These are phyloP conservation scores for Cryptophagus acutangulus DNA, from an alignment of 2,888 invertebrate species.

Conservation along the genomic window DNA sequence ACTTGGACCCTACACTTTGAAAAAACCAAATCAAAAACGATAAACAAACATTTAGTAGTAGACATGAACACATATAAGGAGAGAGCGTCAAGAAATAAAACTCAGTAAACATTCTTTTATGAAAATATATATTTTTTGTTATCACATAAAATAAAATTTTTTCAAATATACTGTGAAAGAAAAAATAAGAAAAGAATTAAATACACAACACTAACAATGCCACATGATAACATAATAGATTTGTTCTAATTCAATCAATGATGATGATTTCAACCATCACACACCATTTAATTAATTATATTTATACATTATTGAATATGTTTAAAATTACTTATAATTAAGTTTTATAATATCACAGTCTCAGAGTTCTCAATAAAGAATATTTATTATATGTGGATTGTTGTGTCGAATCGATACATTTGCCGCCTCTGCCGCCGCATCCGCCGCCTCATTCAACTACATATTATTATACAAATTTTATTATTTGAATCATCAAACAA, in stretches of 20 bases:
- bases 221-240: slow-evolving; percentile 38
- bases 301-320: slow-evolving; percentile 37
- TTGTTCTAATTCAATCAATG: neutral
- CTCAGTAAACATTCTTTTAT: neutral
- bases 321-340: slow-evolving; percentile 40
- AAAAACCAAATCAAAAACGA: too few species aligned
- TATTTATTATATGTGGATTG: slow-evolving; percentile 34
- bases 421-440: too few species aligned
- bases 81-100: slow-evolving; percentile 34
- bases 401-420: too few species aligned
- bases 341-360: slow-evolving; percentile 44
- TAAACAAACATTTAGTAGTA: slow-evolving; percentile 12
- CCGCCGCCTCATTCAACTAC: too few species aligned
- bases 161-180: too few species aligned
- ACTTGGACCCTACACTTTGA: slow-evolving; percentile 43
- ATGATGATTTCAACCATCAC: neutral
- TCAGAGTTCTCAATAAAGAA: slow-evolving; percentile 42
- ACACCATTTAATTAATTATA: slow-evolving; percentile 35
- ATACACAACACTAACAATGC: slow-evolving; percentile 36
- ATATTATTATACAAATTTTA: too few species aligned
- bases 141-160: slow-evolving; percentile 32
- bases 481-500: too few species aligned
- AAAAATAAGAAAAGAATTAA: too few species aligned
- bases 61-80: slow-evolving; percentile 20
- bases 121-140: slow-evolving; percentile 37